phyloP scores from a whole-genome alignment of 1,140 invertebrate genomes.

The Zophobas atratus region DNA sequence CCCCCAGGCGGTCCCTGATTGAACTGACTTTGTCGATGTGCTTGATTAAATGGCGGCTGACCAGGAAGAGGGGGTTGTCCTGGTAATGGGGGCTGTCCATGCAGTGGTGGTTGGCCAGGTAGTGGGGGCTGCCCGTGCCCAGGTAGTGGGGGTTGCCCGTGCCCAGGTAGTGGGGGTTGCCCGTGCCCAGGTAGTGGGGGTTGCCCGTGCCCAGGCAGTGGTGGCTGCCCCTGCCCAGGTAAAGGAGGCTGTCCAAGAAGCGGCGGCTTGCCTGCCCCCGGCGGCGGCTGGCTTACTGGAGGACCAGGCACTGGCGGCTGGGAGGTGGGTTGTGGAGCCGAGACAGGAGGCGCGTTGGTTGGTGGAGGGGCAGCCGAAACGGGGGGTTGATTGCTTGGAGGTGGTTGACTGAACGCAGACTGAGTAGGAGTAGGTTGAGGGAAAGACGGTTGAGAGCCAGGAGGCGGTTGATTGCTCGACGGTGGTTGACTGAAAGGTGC shows the following conservation, averaged over 20 bases:
- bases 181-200: no score
- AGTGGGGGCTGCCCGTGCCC: conserved; percentile 51
- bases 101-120: conserved; percentile 52
- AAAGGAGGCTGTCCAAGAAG: conserved; percentile 29
- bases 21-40: conserved; percentile 34
- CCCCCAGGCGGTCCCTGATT: neutral
- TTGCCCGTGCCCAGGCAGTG: no score
- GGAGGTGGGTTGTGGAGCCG: no score
- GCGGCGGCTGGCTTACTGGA: no score
- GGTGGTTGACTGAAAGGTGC: neutral
- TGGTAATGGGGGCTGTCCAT: conserved; percentile 53
- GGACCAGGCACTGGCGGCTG: no score
- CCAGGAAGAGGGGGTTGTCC: conserved; percentile 59
- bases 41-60: conserved; percentile 39
- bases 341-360: no score
- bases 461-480: conserved; percentile 7
- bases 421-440: conserved; percentile 56
- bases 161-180: no score
- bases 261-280: no score
- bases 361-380: no score
- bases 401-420: neutral
- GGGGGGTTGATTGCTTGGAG: neutral
- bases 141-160: conserved; percentile 59
- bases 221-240: neutral
- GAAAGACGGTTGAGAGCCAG: conserved; percentile 38